Base-by-base conservation (phyloP, 1,140 invertebrate species). In the Antheraea pernyi region DNA sequence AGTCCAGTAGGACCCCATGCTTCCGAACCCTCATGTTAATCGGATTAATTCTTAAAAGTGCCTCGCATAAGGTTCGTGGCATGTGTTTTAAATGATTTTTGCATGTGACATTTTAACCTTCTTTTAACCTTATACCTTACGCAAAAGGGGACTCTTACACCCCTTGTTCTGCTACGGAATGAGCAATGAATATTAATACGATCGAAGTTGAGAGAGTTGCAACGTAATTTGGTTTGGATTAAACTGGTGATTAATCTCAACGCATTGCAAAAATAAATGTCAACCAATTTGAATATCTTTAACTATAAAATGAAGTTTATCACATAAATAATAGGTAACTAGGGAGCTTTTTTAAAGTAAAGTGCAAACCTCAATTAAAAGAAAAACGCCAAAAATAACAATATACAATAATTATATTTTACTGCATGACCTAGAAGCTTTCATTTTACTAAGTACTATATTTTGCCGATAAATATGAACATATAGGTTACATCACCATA, bases 41-140 rank as follows among this genome's bases (percentile, higher is more conserved):
- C 79, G 71, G 81, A 89, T 90, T 91, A 88, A 84, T 80, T 85
- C 76, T 78, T 79, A 84, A 85, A 84, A 78, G 82, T 79, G 81
- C 78, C 81, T 82, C 79, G 74, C 79, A 75, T 77, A 80, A 80
- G 83, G 80, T 80, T 80, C 73, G 76, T 65, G 72, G 71, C 75
- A 69, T 83, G 70, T 82, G 11, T 87, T 87, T n/a, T 84, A 85
- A 88, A 89, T 82, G 75, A 90, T 89, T 91, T 89, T 91, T 89
- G 81, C 79, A 84, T 83, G 85, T 82, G 83, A 78, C 85, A 73
- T 86, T 88, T 83, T 84, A 79, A 84, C 79, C 74, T 80, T 74
- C 81, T 82, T 71, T 79, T 77, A 83, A 85, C 73, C 71, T 75
- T 74, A 80, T 81, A 85, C 82, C 80, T 84, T 83, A 73, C 65